Percentiles rank a stretch among this genome's conserved stretches.
These are phyloP conservation scores for Drosophila sturtevanti DNA, from an alignment of 1,140 invertebrate species.

Conservation along the genomic window DNA sequence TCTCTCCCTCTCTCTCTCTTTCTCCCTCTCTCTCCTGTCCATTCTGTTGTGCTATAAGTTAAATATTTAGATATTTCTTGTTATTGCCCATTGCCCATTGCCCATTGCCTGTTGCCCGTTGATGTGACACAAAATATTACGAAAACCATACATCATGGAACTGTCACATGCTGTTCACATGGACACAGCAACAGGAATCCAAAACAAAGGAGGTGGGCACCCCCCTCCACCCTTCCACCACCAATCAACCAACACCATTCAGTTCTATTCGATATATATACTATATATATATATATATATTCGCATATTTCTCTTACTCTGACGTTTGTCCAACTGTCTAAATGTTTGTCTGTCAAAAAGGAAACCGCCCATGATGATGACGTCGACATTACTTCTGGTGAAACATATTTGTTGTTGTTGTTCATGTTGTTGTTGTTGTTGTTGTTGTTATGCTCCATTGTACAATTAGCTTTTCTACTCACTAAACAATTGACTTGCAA, in stretches of 20 bases:
- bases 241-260: neutral
- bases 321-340: neutral
- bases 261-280: conserved; percentile 5
- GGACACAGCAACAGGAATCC: conserved; percentile 4
- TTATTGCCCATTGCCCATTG: too few relatives aligned
- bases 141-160: conserved; percentile 67
- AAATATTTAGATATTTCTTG: conserved; percentile 66
- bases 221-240: neutral
- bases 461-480: too few relatives aligned
- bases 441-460: neutral
- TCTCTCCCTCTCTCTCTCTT: neutral
- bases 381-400: neutral
- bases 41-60: conserved; percentile 43
- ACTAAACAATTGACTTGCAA: too few relatives aligned
- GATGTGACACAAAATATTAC: conserved; percentile 77
- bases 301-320: neutral
- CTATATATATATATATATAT: neutral
- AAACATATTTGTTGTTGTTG: neutral
- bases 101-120: conserved; percentile 57
- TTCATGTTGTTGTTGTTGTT: too few relatives aligned
- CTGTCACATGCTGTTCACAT: conserved; percentile 44
- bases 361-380: conserved; percentile 48
- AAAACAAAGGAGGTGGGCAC: neutral
- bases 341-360: conserved; percentile 38
- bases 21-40: neutral